Base-by-base conservation (phyloP, 1,140 invertebrate genomes). In the Archivesica marissinica region DNA sequence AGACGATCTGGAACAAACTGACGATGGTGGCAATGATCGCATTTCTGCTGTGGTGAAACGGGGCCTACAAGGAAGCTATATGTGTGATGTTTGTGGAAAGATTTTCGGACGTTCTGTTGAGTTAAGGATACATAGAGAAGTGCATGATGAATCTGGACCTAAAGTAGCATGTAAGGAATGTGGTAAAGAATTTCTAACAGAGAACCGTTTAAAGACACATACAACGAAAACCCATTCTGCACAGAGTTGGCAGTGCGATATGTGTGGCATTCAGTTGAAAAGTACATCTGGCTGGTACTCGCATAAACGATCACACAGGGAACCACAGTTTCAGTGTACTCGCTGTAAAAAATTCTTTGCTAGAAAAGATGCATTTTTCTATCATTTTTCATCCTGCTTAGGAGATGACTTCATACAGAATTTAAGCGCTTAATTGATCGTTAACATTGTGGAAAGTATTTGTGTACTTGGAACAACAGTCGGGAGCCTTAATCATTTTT, bases 21-120 rank as follows among this genome's bases (percentile, higher is more conserved):
- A 11, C 3, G 25, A 44, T 30, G 35, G 50, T 7, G 0, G 7
- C 2, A 13, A 4, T 44, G 68, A 15, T 28, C 6, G 3, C 13
- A 50, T 23, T n/a, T 38, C n/a, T 2, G 50, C 0, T 20, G 7
- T 23, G 20, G n/a, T n/a, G n/a, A n/a, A n/a, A n/a, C n/a, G n/a
- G n/a, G 33, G 7, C 1, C 2, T 4, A 4, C 28, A 7, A 38
- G n/a, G 33, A 0, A 23, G 47, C 6, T 0, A 13, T 50, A 72
- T 72, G 41, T 72, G 68, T 72, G 68, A 72, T 30, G 25, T 72
- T 4, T 72, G 68, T 72, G 68, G 68, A 13, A 47, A 72, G 44
- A 15, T 72, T 30, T 44, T 72, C 33, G 50, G 28, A 1, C 23
- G 25, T 25, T 20, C 30, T 2, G 33, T 33, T 25, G 30, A 64